These are phyloP conservation scores for Latrodectus geometricus DNA, from an alignment of 1,140 invertebrate species.

Conservation along the genomic window DNA sequence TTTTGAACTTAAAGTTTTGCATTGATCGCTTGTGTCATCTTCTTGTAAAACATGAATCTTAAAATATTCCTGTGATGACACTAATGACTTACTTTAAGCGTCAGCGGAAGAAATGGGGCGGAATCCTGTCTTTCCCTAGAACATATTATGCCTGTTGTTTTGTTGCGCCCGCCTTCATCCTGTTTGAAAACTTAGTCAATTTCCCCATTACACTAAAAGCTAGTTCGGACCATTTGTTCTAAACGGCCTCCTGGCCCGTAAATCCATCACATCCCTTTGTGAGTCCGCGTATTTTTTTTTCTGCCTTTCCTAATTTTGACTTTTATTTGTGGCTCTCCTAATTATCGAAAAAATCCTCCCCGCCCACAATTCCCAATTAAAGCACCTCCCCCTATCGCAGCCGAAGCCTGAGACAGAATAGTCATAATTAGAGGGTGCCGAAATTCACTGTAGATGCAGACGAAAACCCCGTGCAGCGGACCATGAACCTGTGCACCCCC, in stretches of 20 bases:
- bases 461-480: constrained; percentile 43
- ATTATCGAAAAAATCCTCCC: constrained; percentile 44
- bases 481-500: constrained; percentile 29
- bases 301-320: constrained; percentile 19
- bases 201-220: constrained; percentile 49
- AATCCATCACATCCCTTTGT: constrained; percentile 43
- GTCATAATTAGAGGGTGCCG: constrained; percentile 54
- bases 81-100: background rate
- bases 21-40: no score
- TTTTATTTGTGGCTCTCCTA: constrained; percentile 60
- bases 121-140: background rate
- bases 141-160: background rate
- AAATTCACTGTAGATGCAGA: constrained; percentile 7
- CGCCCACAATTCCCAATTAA: constrained; percentile 47
- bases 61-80: background rate
- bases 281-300: constrained; percentile 41
- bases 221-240: constrained; percentile 34
- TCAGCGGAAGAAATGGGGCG: background rate
- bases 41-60: no score
- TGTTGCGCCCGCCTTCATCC: constrained; percentile 5
- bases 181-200: background rate
- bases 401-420: background rate
- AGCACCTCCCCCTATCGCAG: background rate
- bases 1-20: no score
- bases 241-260: constrained; percentile 26